phyloP scores from a whole-genome alignment of 2,113 vertebrate genomes.

The Aythya baeri region DNA sequence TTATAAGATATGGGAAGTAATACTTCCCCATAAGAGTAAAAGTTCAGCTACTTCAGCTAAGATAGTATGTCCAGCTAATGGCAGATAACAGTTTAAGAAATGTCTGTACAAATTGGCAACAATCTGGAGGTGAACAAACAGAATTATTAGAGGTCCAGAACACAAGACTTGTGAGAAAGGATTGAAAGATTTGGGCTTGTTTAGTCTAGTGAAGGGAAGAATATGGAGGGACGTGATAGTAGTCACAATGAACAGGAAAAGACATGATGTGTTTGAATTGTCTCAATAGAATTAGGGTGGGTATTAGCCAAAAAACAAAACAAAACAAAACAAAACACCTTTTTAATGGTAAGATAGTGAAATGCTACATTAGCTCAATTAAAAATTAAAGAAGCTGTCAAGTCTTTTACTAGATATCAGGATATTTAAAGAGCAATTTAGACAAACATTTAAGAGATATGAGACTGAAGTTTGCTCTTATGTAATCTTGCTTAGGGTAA shows the following conservation, averaged over 20 bases:
- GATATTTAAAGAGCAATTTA: not conserved
- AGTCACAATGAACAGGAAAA: conserved; percentile 13
- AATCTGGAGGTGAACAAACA: not conserved
- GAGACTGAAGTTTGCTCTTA: not conserved
- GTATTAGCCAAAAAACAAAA: not conserved
- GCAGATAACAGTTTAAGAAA: not conserved
- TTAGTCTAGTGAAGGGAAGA: conserved; percentile 53
- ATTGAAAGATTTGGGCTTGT: not conserved
- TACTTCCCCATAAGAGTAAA: not conserved
- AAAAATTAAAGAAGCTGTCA: not conserved
- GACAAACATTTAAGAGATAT: conserved; percentile 23
- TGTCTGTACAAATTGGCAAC: not conserved
- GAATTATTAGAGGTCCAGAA: conserved; percentile 2
- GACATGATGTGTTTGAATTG: conserved; percentile 27
- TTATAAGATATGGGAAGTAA: not conserved
- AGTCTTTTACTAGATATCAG: not conserved
- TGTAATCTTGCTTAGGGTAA: not conserved
- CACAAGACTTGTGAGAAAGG: not conserved
- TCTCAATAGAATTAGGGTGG: not conserved
- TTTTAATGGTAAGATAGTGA: conserved; percentile 13
- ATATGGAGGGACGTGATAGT: conserved; percentile 23
- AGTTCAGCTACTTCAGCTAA: fast-evolving
- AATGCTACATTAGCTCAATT: conserved; percentile 7
- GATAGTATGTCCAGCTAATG: not conserved
- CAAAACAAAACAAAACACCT: too few species aligned